Conservation (phyloP, 2,797 vertebrate species). For the Pyrocephalus nanus region DNA sequence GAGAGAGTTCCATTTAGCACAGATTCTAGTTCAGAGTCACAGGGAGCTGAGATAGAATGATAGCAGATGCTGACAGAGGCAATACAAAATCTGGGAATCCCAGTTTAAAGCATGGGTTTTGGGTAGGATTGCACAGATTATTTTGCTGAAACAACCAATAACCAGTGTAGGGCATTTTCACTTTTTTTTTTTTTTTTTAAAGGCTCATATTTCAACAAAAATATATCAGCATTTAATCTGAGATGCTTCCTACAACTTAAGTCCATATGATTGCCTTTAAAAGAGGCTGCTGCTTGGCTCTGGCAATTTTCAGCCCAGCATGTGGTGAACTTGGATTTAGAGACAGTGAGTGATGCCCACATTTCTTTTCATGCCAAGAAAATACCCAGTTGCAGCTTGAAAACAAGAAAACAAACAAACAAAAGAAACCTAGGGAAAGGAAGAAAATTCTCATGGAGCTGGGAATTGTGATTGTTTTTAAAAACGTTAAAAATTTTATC, state of each 20-base stretch:
- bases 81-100: neutral
- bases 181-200: neutral
- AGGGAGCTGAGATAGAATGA: neutral
- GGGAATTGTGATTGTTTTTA: neutral
- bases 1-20: neutral
- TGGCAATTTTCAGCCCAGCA: neutral
- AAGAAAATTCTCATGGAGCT: neutral
- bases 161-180: neutral
- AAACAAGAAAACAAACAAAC: neutral
- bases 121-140: neutral
- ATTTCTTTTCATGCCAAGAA: neutral
- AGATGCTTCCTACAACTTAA: neutral
- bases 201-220: neutral
- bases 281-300: neutral
- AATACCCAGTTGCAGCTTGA: neutral
- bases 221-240: neutral
- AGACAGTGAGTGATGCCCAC: neutral
- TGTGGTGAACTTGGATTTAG: neutral
- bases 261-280: neutral
- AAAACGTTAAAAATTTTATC: neutral
- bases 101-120: neutral
- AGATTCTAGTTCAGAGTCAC: neutral
- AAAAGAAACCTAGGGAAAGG: neutral
- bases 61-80: neutral
- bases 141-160: neutral